phyloP scores from a whole-genome alignment of 2,797 vertebrate species.

The Danio albolineatus region DNA sequence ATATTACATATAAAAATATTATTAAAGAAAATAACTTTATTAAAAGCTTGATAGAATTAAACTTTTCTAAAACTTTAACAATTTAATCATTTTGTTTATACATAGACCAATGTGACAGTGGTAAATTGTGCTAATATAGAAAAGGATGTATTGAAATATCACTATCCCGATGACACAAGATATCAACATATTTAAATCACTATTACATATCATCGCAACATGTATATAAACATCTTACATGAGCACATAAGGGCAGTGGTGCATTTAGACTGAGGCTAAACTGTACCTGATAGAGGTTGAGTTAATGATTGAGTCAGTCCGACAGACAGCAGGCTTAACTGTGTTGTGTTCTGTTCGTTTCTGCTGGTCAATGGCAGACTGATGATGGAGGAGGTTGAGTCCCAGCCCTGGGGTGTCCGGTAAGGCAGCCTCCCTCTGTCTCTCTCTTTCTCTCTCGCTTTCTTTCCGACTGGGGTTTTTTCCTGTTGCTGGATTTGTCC shows the following conservation, averaged over 20 bases:
- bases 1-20: no score
- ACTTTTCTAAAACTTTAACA: no score
- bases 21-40: no score
- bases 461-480: slow-evolving; percentile 18
- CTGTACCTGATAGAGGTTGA: slow-evolving; percentile 1
- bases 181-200: slow-evolving; percentile 26
- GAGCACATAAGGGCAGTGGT: slow-evolving; percentile 57
- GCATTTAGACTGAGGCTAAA: slow-evolving; percentile 47
- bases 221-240: neutral
- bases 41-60: no score
- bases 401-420: slow-evolving; percentile 93
- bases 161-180: neutral
- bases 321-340: slow-evolving; percentile 77
- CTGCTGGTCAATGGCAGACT: slow-evolving; percentile 98
- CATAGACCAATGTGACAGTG: no score
- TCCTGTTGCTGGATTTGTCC: slow-evolving; percentile 24
- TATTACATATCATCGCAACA: slow-evolving; percentile 28
- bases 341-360: slow-evolving; percentile 95
- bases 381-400: slow-evolving; percentile 95
- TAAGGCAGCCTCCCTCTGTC: slow-evolving; percentile 82
- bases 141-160: no score
- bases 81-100: no score
- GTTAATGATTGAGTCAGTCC: neutral
- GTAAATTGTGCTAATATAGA: no score
- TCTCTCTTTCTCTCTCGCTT: slow-evolving; percentile 2